Percentiles rank a stretch among this genome's conserved stretches.
phyloP scores from a whole-genome alignment of 2,113 vertebrate species.

The Todiramphus chloris region DNA sequence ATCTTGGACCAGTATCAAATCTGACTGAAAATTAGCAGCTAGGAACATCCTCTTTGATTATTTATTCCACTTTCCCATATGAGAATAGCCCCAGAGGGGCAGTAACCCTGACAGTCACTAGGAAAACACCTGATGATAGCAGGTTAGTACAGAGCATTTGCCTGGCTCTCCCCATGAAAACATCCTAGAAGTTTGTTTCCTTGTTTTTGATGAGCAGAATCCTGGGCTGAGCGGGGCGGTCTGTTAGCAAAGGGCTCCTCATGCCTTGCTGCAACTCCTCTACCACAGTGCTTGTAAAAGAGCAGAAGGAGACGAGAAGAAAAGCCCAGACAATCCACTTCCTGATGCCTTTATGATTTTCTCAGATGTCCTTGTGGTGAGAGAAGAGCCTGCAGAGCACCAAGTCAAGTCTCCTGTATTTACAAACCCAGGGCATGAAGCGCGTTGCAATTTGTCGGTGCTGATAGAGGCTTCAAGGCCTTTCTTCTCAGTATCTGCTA shows the following conservation, averaged over 20 bases:
- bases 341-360: not conserved
- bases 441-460: not conserved
- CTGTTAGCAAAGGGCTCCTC: not conserved
- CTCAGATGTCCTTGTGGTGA: not conserved
- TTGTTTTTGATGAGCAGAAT: not conserved
- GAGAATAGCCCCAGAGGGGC: conserved; percentile 29
- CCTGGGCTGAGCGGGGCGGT: not conserved
- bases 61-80: conserved; percentile 52
- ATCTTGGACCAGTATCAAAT: conserved; percentile 52
- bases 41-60: conserved; percentile 63
- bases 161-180: not conserved
- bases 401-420: not conserved
- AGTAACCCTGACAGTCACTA: conserved; percentile 17
- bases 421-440: not conserved
- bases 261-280: not conserved
- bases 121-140: conserved; percentile 45
- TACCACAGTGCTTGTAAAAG: not conserved
- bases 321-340: not conserved
- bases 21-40: conserved; percentile 61
- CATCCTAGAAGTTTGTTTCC: conserved; percentile 1
- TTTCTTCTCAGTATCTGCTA: not conserved
- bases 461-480: not conserved
- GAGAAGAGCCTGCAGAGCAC: not conserved
- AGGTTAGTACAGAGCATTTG: not conserved
- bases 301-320: not conserved